Evolutionary conservation across 2,797 vertebrate genomes (phyloP).

Genomic region (Salarias fasciatus): DNA sequence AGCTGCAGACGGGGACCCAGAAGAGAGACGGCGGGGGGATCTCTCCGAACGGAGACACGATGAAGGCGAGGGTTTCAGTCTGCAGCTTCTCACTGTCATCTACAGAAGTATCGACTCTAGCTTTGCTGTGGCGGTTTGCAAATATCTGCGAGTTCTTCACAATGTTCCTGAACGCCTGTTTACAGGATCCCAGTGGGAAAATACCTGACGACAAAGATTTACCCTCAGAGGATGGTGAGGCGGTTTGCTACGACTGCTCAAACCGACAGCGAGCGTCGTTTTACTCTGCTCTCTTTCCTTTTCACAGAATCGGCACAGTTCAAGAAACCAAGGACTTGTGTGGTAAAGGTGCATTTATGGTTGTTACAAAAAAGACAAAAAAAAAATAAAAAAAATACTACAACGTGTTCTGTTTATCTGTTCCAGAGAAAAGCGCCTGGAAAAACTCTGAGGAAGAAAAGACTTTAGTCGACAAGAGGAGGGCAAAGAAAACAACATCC

Average conservation of each 20-base stretch:
- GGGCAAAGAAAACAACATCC: conserved; percentile 1
- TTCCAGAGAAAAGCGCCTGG: conserved; percentile 54
- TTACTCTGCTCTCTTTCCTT: conserved; percentile 8
- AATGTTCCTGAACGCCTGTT: conserved; percentile 10
- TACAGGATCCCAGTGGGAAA: conserved; percentile 52
- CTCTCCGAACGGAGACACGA: background rate
- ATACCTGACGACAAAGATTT: conserved; percentile 37
- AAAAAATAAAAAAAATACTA: too few species aligned
- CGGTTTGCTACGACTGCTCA: background rate
- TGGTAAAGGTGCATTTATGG: conserved; percentile 72
- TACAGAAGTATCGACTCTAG: background rate
- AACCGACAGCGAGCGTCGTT: background rate
- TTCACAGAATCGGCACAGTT: conserved; percentile 83
- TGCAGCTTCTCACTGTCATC: too few species aligned
- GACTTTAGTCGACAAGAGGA: conserved; percentile 33
- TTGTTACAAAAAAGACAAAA: too few species aligned
- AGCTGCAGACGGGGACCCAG: conserved; percentile 66
- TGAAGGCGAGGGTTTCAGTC: too few species aligned
- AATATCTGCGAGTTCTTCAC: too few species aligned
- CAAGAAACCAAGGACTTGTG: conserved; percentile 72
- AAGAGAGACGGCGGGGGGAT: conserved; percentile 6
- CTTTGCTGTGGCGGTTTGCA: background rate
- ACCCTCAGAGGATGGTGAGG: conserved; percentile 79
- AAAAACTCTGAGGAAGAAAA: conserved; percentile 67
- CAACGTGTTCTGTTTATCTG: conserved; percentile 24